phyloP scores from a whole-genome alignment of 2,113 vertebrate species.

The Taurulus bubalis region DNA sequence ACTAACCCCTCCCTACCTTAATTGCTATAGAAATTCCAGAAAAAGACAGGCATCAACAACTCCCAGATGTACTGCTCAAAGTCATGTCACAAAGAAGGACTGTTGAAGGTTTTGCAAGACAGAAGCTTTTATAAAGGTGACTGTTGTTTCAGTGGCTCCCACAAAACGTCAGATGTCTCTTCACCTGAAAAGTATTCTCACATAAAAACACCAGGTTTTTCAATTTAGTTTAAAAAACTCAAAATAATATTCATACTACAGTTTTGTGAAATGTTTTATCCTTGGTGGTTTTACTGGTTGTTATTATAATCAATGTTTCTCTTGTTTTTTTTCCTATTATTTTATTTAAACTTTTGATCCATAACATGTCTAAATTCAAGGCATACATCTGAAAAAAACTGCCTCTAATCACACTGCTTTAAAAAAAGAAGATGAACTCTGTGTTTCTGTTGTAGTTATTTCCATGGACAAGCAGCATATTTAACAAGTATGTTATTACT shows the following conservation, averaged over 20 bases:
- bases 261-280: neutral
- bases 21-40: conserved; percentile 79
- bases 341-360: conserved; percentile 6
- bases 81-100: conserved; percentile 56
- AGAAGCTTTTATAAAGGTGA: conserved; percentile 29
- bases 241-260: neutral
- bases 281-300: neutral
- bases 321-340: neutral
- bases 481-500: neutral
- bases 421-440: neutral
- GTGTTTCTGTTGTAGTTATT: conserved; percentile 7
- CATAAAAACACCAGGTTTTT: neutral
- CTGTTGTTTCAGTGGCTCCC: conserved; percentile 40
- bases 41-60: conserved; percentile 79
- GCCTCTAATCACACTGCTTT: neutral
- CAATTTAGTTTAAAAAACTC: neutral
- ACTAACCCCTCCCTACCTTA: conserved; percentile 76
- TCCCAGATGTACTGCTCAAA: conserved; percentile 74
- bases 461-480: neutral
- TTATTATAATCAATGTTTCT: neutral
- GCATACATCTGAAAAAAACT: neutral
- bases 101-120: conserved; percentile 65
- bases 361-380: neutral
- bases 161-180: conserved; percentile 12
- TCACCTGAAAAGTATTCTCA: neutral